Base-by-base conservation (phyloP, 2,888 invertebrate genomes). In the Uloborus plumipes region DNA sequence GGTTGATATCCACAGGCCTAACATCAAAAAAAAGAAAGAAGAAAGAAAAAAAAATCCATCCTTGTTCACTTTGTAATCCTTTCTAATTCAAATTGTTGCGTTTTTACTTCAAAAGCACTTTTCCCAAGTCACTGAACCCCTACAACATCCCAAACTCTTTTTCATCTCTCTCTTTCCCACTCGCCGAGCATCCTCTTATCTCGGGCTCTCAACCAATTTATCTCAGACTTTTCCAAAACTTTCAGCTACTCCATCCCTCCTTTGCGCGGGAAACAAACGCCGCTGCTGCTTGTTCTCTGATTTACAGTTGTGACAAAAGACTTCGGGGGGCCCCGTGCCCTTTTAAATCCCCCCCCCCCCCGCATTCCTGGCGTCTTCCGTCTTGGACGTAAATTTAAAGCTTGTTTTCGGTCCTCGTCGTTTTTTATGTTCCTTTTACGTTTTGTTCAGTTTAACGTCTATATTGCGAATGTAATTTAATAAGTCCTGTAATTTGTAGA, bases 211-310 rank as follows among this genome's bases (percentile, higher is more conserved):
- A n/a, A n/a, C 20, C 55, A 20, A 11, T 55, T 78, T 78, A 78
- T 78, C 70, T 78, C 50, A 18, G n/a, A 16, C 77, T 78, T 64
- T n/a, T 78, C 77, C 55, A 26, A 71, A 71, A 78, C 77, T 64
- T 71, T 69, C 64, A 50, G 70, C 77, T 71, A 70, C 71, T 78
- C 50, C 51, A 71, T 71, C 71, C 64, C 58, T 47, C 15, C 65
- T 65, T 39, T 20, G 20, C 20, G 53, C 18, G 70, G 22, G 64
- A 78, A 71, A 78, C 77, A 78, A 78, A 78, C 62, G 77, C 70
- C 55, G 18, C 39, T 18, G 16, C 11, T 39, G 26, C 47, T 47
- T 65, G 49, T 16, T 14, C 18, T 47, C 70, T 78, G 77, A 78
- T 78, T 78, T 78, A 78, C 77, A 65, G 65, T 65, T 71, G 58